Evolutionary conservation across 2,797 vertebrate genomes (phyloP), one percentile per base, ranked within the genome.

Genomic region (Sebastes kiyomatsui): DNA sequence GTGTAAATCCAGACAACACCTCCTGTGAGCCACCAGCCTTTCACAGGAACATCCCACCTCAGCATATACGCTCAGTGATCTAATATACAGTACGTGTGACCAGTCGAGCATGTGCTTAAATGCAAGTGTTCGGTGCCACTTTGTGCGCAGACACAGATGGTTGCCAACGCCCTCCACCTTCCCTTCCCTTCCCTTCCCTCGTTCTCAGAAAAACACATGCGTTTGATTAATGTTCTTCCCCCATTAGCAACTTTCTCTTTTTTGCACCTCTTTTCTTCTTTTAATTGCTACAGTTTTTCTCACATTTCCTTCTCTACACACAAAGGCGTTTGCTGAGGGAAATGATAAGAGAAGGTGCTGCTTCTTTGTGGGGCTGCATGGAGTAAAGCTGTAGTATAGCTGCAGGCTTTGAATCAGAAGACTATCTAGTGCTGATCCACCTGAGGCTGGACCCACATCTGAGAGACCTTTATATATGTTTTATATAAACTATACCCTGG

Each of bases 41-140:
- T 90, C 86, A 86, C 83, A 84, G 56, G 73, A 92, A 89, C 80
- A 87, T 78, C 82, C 73, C 69, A 85, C 85, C 77, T 89, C 89
- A 90, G 88, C 82, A 87, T 76, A 81, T 73, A 75, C 4, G 14
- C 80, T 58, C 22, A 60, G 59, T 72, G 89, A 90, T 86, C 80
- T 87, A 62, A 88, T 78, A 54, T 67, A 52, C 42, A 49, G 42
- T 52, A 71, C 56, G 84, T 88, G 77, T 59, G 72, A 91, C 79
- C 80, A 72, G 78, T 65, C 3, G 35, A 84, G 83, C 85, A 83
- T 88, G 87, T 78, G 87, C 73, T 90, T 77, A 62, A 83, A 87
- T 56, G 85, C 62, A 72, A 78, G 85, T 68, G 79, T 77, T 83
- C 71, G 60, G 67, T 80, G 38, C 49, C 61, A 75, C 70, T 71